These are phyloP conservation scores for Pedicia rivosa DNA, from an alignment of 2,888 invertebrate genomes.

Conservation along the genomic window DNA sequence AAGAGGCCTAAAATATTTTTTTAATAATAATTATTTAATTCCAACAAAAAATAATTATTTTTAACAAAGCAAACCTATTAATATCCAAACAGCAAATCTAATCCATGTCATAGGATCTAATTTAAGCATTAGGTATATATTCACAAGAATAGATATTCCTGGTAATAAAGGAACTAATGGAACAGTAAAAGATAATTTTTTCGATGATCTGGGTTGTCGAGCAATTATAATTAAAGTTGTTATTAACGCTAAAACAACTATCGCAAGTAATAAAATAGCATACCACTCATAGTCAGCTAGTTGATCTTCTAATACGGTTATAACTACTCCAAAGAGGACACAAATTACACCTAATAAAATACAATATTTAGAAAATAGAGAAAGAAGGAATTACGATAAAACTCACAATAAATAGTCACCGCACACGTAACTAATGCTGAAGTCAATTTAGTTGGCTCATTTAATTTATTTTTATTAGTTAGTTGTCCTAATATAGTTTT, in stretches of 20 bases:
- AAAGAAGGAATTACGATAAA: too few relatives aligned
- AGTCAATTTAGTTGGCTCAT: constrained; percentile 30
- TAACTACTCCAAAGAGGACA: constrained; percentile 16
- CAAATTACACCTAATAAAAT: constrained; percentile 27
- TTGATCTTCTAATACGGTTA: not conserved
- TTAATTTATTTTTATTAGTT: constrained; percentile 28
- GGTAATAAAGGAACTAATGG: constrained; percentile 73
- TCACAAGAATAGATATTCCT: constrained; percentile 62
- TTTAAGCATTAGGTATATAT: constrained; percentile 61
- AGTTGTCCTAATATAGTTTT: constrained; percentile 20
- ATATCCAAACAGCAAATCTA: constrained; percentile 67
- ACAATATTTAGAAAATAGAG: too few relatives aligned
- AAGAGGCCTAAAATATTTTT: too few relatives aligned
- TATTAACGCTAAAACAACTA: constrained; percentile 21
- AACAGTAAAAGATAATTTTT: constrained; percentile 48
- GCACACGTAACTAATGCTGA: constrained; percentile 30
- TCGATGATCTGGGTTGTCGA: constrained; percentile 44
- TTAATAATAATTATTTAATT: too few relatives aligned
- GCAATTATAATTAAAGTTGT: constrained; percentile 36
- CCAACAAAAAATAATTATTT: too few relatives aligned
- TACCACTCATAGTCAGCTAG: not conserved
- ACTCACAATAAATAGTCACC: constrained; percentile 29
- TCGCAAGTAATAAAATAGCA: constrained; percentile 22
- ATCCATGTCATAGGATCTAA: constrained; percentile 61
- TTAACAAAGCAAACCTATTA: constrained; percentile 44